A percentile compares a stretch with the other conserved stretches of the same genome.
These are phyloP conservation scores for Microctonus brassicae DNA, from an alignment of 2,888 invertebrate genomes.

Conservation along the genomic window DNA sequence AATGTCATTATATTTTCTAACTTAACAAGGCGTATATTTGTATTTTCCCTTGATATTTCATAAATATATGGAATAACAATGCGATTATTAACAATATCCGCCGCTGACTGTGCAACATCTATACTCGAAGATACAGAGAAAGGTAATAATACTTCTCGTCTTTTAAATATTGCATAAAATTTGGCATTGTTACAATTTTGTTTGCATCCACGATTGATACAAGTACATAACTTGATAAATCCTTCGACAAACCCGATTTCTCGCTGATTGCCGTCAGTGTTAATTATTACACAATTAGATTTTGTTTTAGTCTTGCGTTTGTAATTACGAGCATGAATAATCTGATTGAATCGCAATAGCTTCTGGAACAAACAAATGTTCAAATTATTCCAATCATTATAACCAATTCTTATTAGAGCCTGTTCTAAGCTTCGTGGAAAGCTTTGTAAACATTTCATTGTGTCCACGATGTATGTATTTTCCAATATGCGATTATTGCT, in stretches of 20 bases:
- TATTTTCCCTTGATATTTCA: not conserved
- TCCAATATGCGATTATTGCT: too few relatives aligned
- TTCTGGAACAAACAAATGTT: too few relatives aligned
- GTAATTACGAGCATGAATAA: not conserved
- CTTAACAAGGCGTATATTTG: not conserved
- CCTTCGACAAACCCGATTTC: not conserved
- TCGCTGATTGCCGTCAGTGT: not conserved
- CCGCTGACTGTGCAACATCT: too few relatives aligned
- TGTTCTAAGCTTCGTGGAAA: too few relatives aligned
- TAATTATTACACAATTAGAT: not conserved
- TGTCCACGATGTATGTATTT: too few relatives aligned
- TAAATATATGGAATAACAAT: not conserved
- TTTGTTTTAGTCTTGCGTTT: not conserved
- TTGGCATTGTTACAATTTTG: not conserved
- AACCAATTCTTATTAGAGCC: too few relatives aligned
- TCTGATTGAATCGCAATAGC: not conserved
- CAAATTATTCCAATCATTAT: too few relatives aligned
- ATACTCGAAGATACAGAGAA: too few relatives aligned
- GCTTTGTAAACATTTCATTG: not conserved
- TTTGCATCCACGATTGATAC: not conserved
- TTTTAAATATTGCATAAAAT: conserved; percentile 2
- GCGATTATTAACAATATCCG: not conserved
- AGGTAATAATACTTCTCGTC: not conserved
- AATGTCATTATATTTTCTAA: not conserved
- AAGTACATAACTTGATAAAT: conserved; percentile 6